Evolutionary conservation across 2,888 invertebrate genomes (phyloP).

Genomic region (Leucania comma): DNA sequence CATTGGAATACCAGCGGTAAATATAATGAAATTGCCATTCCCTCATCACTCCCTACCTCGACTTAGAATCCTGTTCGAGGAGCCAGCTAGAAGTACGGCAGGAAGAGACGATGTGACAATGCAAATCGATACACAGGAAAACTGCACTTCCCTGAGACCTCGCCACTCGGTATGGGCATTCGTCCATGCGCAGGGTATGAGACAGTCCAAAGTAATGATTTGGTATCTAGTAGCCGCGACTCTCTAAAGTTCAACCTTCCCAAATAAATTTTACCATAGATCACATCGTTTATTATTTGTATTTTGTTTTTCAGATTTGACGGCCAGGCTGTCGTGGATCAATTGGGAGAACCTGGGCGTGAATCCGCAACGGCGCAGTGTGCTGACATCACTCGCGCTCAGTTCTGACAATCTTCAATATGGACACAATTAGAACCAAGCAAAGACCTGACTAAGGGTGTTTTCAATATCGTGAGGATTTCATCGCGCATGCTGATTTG

Average conservation of each 20-base stretch:
- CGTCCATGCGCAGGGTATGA: too few relatives aligned
- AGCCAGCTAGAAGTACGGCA: too few relatives aligned
- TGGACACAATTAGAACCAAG: slow-evolving; percentile 77
- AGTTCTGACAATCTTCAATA: slow-evolving; percentile 93
- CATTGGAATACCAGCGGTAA: slow-evolving; percentile 99
- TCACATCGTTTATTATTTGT: too few relatives aligned
- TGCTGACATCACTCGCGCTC: slow-evolving; percentile 95
- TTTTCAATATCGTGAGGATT: too few relatives aligned
- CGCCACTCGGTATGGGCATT: neutral
- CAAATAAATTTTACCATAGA: neutral
- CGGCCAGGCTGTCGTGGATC: slow-evolving; percentile 99
- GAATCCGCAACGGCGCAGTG: slow-evolving; percentile 96
- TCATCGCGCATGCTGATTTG: too few relatives aligned
- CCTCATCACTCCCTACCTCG: neutral
- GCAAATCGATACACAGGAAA: neutral
- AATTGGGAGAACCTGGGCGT: slow-evolving; percentile 99
- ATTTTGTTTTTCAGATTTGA: slow-evolving; percentile 93
- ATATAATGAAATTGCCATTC: neutral
- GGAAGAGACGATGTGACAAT: too few relatives aligned
- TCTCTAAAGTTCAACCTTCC: neutral
- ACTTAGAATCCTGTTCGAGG: too few relatives aligned
- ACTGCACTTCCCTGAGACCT: neutral
- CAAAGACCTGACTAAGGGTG: neutral
- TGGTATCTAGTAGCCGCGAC: neutral
- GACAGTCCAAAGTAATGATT: too few relatives aligned